These are phyloP conservation scores for Lamprotornis superbus DNA, from an alignment of 2,113 vertebrate genomes.

Conservation along the genomic window DNA sequence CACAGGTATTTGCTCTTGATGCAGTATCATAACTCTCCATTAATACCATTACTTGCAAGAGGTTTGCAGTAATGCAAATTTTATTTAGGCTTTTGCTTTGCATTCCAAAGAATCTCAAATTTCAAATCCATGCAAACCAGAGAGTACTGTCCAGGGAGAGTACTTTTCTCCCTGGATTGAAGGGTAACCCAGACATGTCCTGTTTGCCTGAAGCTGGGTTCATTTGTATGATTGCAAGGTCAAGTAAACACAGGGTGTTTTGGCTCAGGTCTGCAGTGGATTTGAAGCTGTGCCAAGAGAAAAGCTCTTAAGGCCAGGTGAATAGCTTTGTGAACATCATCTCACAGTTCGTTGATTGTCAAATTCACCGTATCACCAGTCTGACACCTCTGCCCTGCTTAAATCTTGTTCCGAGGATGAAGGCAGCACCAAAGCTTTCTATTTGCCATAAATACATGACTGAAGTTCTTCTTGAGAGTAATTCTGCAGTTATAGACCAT, in stretches of 20 bases:
- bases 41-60: not conserved
- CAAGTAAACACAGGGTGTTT: not conserved
- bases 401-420: not conserved
- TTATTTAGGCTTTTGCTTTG: not conserved
- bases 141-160: not conserved
- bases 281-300: not conserved
- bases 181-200: not conserved
- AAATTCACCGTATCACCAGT: conserved; percentile 12
- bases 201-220: not conserved
- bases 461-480: conserved; percentile 17
- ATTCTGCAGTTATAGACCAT: conserved; percentile 31
- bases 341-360: conserved; percentile 8
- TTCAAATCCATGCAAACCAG: not conserved
- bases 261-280: not conserved
- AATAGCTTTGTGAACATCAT: conserved; percentile 36
- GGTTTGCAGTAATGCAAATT: not conserved
- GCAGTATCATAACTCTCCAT: not conserved
- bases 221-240: not conserved
- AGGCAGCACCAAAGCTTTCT: not conserved
- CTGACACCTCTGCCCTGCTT: not conserved
- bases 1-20: not conserved
- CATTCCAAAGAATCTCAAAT: not conserved
- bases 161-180: not conserved
- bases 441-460: conserved; percentile 7
- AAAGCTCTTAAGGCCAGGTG: not conserved